Base-by-base conservation (phyloP, 1,140 invertebrate species). In the Ditylenchus dipsaci region DNA sequence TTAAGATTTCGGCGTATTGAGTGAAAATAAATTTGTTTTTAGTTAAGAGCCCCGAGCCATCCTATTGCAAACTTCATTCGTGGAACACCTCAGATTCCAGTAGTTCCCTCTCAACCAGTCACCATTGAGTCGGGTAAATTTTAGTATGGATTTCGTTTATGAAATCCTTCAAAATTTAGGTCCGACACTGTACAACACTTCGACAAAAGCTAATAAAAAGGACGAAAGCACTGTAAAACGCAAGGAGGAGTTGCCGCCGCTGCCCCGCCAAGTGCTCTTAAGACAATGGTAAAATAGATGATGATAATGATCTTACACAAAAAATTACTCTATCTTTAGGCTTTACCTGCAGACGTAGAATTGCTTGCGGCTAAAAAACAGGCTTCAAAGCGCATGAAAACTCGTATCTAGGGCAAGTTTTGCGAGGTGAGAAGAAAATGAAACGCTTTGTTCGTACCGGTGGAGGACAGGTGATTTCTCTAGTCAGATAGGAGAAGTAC, bases 401-500 rank as follows among this genome's bases (percentile, higher is more conserved):
- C 38, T 74, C 68, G 47, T 81, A 81, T 58, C 62, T 79, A 11
- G 78, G 78, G 1, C 71, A 78, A 56, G 78, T 82, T 13, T 56
- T 82, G 13, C 73, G 76, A 23, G 81, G 80, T 61, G 78, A 82
- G 57, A 80, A 81, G 66, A 74, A 80, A 65, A 82, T 83, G 77
- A 82, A 82, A 67, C 68, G 71, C 11, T 83, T 82, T 65, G 79
- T 82, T 1, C 67, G 80, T 56, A 68, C 67, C 15, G 81, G 72
- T 58, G 80, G 80, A 43, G 80, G 80, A 45, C 75, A 79, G 67
- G 69, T 72, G 11, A 38, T 38, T 38, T 38, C 3, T 5, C 11
- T 38, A 38, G 33, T n/a, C n/a, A n/a, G n/a, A n/a, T n/a, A n/a
- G n/a, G n/a, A n/a, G n/a, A n/a, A n/a, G n/a, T n/a, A n/a, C n/a